Conservation (phyloP, 2,113 vertebrate species). For the Chitala chitala region DNA sequence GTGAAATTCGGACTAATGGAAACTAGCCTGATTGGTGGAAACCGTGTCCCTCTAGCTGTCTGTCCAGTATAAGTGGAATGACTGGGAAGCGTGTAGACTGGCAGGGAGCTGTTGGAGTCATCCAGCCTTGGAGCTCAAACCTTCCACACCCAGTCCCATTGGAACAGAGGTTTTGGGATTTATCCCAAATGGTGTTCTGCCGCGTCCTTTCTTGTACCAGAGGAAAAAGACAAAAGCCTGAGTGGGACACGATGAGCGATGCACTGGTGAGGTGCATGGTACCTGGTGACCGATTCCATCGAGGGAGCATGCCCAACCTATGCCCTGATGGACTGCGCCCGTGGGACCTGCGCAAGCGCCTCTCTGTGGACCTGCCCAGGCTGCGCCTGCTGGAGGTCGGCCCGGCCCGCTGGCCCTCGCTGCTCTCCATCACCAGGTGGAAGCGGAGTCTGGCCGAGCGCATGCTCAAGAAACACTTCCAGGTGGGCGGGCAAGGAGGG, state of each 20-base stretch:
- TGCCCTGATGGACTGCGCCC: conserved; percentile 15
- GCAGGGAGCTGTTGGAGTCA: too few relatives aligned
- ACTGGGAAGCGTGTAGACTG: too few relatives aligned
- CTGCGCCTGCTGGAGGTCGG: conserved; percentile 43
- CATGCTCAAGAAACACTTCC: conserved; percentile 56
- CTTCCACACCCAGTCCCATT: too few relatives aligned
- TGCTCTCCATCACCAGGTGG: conserved; percentile 59
- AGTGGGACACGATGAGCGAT: conserved; percentile 53
- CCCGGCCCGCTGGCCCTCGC: conserved; percentile 54
- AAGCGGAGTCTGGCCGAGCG: conserved; percentile 54
- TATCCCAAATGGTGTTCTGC: too few relatives aligned
- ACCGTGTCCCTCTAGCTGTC: not conserved
- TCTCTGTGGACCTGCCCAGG: conserved; percentile 50
- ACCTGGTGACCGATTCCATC: conserved; percentile 39
- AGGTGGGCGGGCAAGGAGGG: conserved; percentile 48
- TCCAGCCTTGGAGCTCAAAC: too few relatives aligned
- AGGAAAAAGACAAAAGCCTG: too few relatives aligned
- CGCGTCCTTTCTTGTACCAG: too few relatives aligned
- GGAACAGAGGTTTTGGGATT: too few relatives aligned
- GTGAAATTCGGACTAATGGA: conserved; percentile 10
- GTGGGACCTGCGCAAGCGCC: conserved; percentile 47
- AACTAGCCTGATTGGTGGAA: too few relatives aligned
- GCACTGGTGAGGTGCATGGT: conserved; percentile 39
- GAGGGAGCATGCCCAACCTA: conserved; percentile 56
- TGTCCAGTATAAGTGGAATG: not conserved